Conservation (phyloP, 2,888 invertebrate species). For the Stratiomys singularior region DNA sequence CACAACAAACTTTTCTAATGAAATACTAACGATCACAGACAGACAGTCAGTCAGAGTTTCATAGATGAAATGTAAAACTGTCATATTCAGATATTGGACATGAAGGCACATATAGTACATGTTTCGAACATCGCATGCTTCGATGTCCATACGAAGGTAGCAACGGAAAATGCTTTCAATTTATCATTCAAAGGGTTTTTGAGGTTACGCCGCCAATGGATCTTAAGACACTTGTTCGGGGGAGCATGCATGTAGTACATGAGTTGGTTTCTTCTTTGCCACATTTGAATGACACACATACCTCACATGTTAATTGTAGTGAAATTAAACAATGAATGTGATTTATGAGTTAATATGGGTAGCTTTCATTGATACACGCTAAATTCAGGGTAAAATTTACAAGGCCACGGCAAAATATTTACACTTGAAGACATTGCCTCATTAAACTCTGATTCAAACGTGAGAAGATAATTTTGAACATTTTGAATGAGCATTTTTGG, state of each 20-base stretch:
- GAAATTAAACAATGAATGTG: not conserved
- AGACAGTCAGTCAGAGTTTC: not conserved
- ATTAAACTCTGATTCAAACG: no score
- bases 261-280: not conserved
- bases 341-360: not conserved
- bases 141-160: constrained; percentile 25
- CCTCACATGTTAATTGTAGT: not conserved
- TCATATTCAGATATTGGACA: not conserved
- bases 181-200: constrained; percentile 32
- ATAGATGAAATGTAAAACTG: not conserved
- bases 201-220: no score
- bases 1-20: not conserved
- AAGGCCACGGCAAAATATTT: no score
- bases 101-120: not conserved
- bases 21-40: not conserved
- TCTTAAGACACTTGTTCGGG: not conserved
- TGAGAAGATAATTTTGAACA: no score
- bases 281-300: not conserved
- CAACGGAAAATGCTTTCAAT: constrained; percentile 34
- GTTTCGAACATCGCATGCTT: not conserved
- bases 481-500: no score
- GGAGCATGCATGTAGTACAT: not conserved
- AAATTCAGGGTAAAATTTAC: no score
- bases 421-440: no score
- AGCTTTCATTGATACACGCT: not conserved